Evolutionary conservation across 2,113 vertebrate species (phyloP), one percentile per base, ranked within the genome.

Genomic region (Pteropus alecto): DNA sequence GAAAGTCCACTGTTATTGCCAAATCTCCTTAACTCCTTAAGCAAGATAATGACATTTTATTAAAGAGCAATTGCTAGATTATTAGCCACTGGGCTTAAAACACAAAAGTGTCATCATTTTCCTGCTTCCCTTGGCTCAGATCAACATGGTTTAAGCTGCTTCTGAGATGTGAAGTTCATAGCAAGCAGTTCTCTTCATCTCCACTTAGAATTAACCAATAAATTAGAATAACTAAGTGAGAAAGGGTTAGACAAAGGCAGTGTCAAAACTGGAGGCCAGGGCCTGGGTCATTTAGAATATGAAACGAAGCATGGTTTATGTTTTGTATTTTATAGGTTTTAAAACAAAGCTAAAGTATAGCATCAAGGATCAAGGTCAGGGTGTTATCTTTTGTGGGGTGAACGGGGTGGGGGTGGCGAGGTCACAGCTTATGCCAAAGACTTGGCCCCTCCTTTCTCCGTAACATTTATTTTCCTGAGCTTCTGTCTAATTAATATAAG

Each of bases 401-500:
- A 97, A 65, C 46, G 13, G 93, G 94, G 93, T 97, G 74, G 84
- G 90, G 98, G 96, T 97, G 93, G 54, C 2, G 56, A 92, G 98
- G 97, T 98, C 96, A 93, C 65, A 93, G 95, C 33, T 87, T 6
- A 26, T 92, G 95, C 92, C 91, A 94, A 95, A 78, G 97, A 98
- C 97, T 93, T 97, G 98, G 98, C 98, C 99, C 99, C 98, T 99
- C 98, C 98, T 97, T 82, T 70, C 94, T 93, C 88, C 30, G 96
- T 97, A 97, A 92, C 98, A 98, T 99, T 99, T 99, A 99, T 99
- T 99, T 99, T 99, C 98, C 98, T 73, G 97, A 93, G 96, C 98
- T 98, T 98, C 99, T 99, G 99, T 99, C 99, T 99, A 99, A 99
- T 99, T 99, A 99, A 99, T 99, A 99, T 98, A 98, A 99, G 99